Evolutionary conservation across 1,140 invertebrate species (phyloP).

Genomic region (Coenobita brevimanus): DNA sequence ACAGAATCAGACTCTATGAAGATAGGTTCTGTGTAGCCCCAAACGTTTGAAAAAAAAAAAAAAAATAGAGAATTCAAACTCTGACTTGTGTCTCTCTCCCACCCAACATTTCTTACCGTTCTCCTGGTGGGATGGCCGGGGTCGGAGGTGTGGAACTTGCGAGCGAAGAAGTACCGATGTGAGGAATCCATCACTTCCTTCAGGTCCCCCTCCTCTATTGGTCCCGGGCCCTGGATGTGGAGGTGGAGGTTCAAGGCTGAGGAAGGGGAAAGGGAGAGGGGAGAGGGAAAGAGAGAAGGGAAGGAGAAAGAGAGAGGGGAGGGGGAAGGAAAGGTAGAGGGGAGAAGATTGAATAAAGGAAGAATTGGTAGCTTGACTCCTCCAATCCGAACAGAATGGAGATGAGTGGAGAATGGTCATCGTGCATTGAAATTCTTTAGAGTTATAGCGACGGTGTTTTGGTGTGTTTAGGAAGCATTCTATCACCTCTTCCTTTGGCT

Average conservation of each 20-base stretch:
- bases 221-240: conserved; percentile 47
- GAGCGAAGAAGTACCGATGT: conserved; percentile 56
- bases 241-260: neutral
- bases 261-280: neutral
- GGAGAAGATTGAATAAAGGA: neutral
- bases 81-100: too few relatives aligned
- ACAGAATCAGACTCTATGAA: neutral
- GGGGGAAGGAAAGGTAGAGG: neutral
- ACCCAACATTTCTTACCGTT: conserved; percentile 12
- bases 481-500: too few relatives aligned
- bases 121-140: neutral
- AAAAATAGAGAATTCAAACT: neutral
- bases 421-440: too few relatives aligned
- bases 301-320: neutral
- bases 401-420: too few relatives aligned
- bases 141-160: conserved; percentile 35
- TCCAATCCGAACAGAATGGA: too few relatives aligned
- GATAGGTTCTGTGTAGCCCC: neutral
- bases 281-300: neutral
- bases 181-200: conserved; percentile 34
- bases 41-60: too few relatives aligned
- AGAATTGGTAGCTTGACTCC: too few relatives aligned
- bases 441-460: too few relatives aligned
- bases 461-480: too few relatives aligned
- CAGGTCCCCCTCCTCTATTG: conserved; percentile 29